Evolutionary conservation across 2,888 invertebrate species (phyloP).

Genomic region (Willowsia nigromaculata): DNA sequence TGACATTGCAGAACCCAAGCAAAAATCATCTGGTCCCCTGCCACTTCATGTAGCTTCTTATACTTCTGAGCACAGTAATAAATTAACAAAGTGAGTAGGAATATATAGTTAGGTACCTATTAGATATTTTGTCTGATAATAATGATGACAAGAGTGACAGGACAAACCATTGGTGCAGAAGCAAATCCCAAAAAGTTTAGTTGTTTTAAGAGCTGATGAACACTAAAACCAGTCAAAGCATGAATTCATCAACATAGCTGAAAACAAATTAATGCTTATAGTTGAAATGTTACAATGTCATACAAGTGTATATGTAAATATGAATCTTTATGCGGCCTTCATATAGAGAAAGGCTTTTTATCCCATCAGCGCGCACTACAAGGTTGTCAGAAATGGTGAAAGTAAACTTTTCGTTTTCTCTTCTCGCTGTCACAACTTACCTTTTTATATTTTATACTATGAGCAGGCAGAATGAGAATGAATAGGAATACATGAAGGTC

Average conservation of each 20-base stretch:
- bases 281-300: not conserved
- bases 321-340: too few species aligned
- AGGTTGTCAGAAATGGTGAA: not conserved
- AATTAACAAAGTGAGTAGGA: not conserved
- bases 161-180: not conserved
- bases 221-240: not conserved
- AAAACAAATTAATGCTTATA: not conserved
- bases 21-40: too few species aligned
- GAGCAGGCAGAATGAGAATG: not conserved
- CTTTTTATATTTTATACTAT: not conserved
- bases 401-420: not conserved
- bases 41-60: too few species aligned
- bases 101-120: not conserved
- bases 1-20: too few species aligned
- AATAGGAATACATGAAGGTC: not conserved
- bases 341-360: too few species aligned
- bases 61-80: not conserved
- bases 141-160: not conserved
- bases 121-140: not conserved
- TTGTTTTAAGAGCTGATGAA: not conserved
- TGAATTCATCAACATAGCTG: not conserved
- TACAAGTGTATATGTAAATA: not conserved
- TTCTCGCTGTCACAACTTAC: slow-evolving; percentile 23
- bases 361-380: not conserved
- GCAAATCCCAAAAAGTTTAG: not conserved